These are phyloP conservation scores for Cantharis nigra DNA, from an alignment of 2,888 invertebrate species.

Conservation along the genomic window DNA sequence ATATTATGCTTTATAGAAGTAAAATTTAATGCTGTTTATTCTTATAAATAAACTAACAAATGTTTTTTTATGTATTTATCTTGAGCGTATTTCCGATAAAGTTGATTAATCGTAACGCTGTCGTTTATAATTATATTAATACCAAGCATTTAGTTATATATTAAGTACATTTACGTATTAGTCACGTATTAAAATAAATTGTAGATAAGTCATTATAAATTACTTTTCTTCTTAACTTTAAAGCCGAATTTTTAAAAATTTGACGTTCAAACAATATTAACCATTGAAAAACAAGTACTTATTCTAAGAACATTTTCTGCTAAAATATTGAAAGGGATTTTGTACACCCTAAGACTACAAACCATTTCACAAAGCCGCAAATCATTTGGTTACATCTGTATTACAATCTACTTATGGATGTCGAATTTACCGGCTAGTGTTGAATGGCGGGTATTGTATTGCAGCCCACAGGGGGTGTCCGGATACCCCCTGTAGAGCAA, in stretches of 20 bases:
- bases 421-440: slow-evolving; percentile 38
- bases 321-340: slow-evolving; percentile 2
- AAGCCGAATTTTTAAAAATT: not conserved
- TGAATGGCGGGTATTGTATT: slow-evolving; percentile 45
- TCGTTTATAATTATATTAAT: not conserved
- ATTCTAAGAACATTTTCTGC: not conserved
- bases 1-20: not conserved
- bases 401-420: slow-evolving; percentile 46
- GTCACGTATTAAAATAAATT: not conserved
- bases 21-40: not conserved
- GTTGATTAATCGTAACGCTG: not conserved
- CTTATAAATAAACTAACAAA: not conserved
- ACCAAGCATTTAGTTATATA: not conserved
- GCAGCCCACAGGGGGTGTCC: slow-evolving; percentile 44
- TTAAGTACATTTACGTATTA: not conserved
- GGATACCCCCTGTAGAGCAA: slow-evolving; percentile 40
- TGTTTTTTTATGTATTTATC: not conserved
- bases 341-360: slow-evolving; percentile 14
- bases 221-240: not conserved
- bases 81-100: not conserved
- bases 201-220: not conserved
- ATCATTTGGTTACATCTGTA: slow-evolving; percentile 48
- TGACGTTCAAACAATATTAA: not conserved
- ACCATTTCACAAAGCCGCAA: slow-evolving; percentile 25
- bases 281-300: not conserved